A percentile compares a stretch with the other conserved stretches of the same genome.
Evolutionary conservation across 2,888 invertebrate genomes (phyloP).

Genomic region (Sabellastarte sp.): DNA sequence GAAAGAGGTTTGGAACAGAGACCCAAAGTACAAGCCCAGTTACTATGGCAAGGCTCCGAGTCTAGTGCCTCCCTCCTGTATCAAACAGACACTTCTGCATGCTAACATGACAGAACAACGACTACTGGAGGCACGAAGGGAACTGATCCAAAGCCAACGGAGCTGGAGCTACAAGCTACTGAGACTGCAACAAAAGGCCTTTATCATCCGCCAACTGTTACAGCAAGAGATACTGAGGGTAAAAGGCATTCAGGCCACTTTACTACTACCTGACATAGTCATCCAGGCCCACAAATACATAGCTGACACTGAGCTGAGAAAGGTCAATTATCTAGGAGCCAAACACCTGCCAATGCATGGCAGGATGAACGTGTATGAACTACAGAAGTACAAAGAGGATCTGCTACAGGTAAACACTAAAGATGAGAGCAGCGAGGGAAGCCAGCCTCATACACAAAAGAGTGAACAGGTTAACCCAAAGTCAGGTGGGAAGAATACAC

Average conservation of each 20-base stretch:
- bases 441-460: too few species aligned
- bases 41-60: neutral
- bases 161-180: neutral
- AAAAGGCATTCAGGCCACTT: neutral
- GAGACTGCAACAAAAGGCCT: constrained; percentile 3
- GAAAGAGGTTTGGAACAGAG: neutral
- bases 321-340: neutral
- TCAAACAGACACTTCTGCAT: neutral
- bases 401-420: too few species aligned
- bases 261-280: constrained; percentile 2
- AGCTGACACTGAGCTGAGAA: neutral
- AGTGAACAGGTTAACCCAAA: too few species aligned
- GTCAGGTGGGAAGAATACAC: too few species aligned
- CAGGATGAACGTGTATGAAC: too few species aligned
- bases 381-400: too few species aligned
- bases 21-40: neutral
- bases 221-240: neutral
- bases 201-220: constrained; percentile 13
- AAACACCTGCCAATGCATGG: constrained; percentile 9
- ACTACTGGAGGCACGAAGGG: neutral
- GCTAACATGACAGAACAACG: constrained; percentile 1
- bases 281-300: constrained; percentile 3
- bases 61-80: neutral
- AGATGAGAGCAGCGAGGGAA: too few species aligned
- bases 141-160: neutral